phyloP scores from a whole-genome alignment of 2,797 vertebrate species.

The Microchirus variegatus region DNA sequence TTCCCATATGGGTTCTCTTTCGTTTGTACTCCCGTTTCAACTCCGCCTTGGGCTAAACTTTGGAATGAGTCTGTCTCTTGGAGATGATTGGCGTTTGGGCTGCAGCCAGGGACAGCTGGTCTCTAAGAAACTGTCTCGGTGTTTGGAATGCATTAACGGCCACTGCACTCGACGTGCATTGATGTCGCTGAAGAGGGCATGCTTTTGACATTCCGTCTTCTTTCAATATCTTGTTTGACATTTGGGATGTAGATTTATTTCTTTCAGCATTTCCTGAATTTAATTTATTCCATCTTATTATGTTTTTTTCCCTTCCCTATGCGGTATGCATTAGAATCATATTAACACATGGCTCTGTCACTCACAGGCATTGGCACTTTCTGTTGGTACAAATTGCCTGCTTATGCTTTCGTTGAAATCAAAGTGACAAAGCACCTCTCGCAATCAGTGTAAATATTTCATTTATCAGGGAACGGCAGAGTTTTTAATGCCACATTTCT shows the following conservation, averaged over 20 bases:
- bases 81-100: slow-evolving; percentile 64
- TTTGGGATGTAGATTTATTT: slow-evolving; percentile 68
- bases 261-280: slow-evolving; percentile 53
- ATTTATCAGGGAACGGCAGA: slow-evolving; percentile 69
- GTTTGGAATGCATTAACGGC: slow-evolving; percentile 63
- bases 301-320: slow-evolving; percentile 26
- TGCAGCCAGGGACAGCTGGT: slow-evolving; percentile 63
- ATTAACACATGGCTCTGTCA: slow-evolving; percentile 65
- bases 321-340: slow-evolving; percentile 53
- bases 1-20: slow-evolving; percentile 56
- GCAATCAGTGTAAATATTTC: slow-evolving; percentile 64
- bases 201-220: slow-evolving; percentile 61
- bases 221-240: slow-evolving; percentile 68
- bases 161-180: slow-evolving; percentile 55
- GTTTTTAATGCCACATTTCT: slow-evolving; percentile 62
- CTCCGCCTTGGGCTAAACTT: slow-evolving; percentile 65
- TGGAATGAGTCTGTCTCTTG: slow-evolving; percentile 59
- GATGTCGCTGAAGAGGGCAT: slow-evolving; percentile 58
- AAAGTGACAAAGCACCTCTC: slow-evolving; percentile 28
- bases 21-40: slow-evolving; percentile 66
- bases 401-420: slow-evolving; percentile 45
- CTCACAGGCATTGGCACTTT: slow-evolving; percentile 54
- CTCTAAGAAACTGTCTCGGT: slow-evolving; percentile 51
- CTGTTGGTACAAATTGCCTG: slow-evolving; percentile 50
- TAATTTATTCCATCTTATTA: slow-evolving; percentile 58